A percentile compares a stretch with the other conserved stretches of the same genome.
Evolutionary conservation across 2,888 invertebrate species (phyloP).

Genomic region (Caenorhabditis sp.): DNA sequence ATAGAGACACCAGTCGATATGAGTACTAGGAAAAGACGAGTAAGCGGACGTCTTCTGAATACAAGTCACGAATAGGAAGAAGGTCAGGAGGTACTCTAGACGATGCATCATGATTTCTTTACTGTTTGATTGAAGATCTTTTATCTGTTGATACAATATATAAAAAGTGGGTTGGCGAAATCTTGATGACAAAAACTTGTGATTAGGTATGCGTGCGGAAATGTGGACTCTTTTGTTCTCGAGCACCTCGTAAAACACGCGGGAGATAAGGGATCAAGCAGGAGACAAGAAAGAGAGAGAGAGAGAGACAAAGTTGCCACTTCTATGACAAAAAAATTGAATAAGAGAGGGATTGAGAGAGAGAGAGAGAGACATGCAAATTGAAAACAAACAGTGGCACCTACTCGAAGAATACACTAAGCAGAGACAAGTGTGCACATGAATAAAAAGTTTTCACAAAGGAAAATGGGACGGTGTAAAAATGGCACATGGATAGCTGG

Average conservation of each 20-base stretch:
- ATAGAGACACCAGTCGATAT: conserved; percentile 64
- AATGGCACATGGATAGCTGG: conserved; percentile 2
- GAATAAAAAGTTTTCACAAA: conserved; percentile 26
- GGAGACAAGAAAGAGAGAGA: too few relatives aligned
- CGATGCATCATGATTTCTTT: conserved; percentile 13
- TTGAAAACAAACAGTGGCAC: conserved; percentile 48
- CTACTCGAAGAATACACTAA: conserved; percentile 22
- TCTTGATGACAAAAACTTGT: conserved; percentile 1
- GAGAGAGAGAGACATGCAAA: conserved; percentile 30
- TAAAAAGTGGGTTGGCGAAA: too few relatives aligned
- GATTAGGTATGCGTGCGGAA: conserved; percentile 8
- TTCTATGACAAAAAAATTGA: conserved; percentile 16
- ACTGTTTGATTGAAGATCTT: conserved; percentile 11
- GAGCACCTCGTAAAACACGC: conserved; percentile 53
- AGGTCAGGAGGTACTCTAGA: background rate
- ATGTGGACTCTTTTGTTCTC: conserved; percentile 4
- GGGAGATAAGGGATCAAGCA: conserved; percentile 43
- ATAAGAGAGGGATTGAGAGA: background rate
- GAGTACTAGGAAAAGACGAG: conserved; percentile 32
- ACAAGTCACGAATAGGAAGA: background rate
- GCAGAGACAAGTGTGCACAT: conserved; percentile 20
- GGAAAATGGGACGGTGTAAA: background rate
- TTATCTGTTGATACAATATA: too few relatives aligned
- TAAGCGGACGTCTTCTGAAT: conserved; percentile 28
- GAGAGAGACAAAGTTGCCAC: conserved; percentile 20